Conservation (phyloP, 1,140 invertebrate species). For the Augochlora pura region DNA sequence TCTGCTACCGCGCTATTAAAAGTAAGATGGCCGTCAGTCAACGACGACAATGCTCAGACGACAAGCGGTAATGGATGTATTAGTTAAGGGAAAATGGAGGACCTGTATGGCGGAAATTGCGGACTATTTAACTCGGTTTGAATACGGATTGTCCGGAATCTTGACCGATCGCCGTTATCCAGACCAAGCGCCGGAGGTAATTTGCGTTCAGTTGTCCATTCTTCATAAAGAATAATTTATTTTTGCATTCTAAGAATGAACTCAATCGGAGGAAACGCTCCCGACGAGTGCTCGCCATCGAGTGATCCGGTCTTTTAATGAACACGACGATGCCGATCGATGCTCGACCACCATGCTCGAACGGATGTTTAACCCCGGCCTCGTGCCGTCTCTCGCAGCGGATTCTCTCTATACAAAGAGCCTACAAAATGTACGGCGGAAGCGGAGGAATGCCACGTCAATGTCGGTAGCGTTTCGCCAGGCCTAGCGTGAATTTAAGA, state of each 20-base stretch:
- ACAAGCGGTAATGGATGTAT: too few relatives aligned
- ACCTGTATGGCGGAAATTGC: too few relatives aligned
- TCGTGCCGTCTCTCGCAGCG: neutral
- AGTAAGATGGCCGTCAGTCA: too few relatives aligned
- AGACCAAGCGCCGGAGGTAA: neutral
- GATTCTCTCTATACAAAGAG: neutral
- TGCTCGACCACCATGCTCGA: too few relatives aligned
- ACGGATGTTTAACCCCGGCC: neutral
- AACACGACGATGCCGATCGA: neutral
- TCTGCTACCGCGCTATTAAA: too few relatives aligned
- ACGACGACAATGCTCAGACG: too few relatives aligned
- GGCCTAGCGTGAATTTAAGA: too few relatives aligned
- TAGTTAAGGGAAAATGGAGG: too few relatives aligned
- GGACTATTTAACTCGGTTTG: neutral
- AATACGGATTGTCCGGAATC: neutral
- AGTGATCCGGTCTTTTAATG: neutral
- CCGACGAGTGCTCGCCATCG: neutral
- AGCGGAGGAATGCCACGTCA: neutral
- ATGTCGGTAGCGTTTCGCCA: neutral
- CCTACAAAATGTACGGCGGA: neutral
- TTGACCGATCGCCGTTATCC: neutral
- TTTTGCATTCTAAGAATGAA: neutral
- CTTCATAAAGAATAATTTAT: slow-evolving; percentile 12
- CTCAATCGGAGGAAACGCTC: neutral
- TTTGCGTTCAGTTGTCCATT: neutral